Percentiles rank a stretch among this genome's conserved stretches.
These are phyloP conservation scores for Opisthocomus hoazin DNA, from an alignment of 2,113 vertebrate species.

Conservation along the genomic window DNA sequence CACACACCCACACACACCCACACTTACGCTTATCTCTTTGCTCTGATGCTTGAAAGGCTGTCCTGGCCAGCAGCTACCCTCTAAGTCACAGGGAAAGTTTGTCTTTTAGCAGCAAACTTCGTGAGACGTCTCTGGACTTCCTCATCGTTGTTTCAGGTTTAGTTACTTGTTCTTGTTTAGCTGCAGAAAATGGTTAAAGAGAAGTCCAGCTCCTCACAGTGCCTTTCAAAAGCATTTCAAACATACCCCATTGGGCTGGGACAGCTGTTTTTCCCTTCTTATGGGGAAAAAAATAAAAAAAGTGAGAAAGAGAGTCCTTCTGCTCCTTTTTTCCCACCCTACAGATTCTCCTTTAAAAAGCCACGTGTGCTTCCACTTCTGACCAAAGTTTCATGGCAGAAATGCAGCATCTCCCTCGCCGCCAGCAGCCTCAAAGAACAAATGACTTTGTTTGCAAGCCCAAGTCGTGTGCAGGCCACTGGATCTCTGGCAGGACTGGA, in stretches of 20 bases:
- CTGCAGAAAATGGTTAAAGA: neutral
- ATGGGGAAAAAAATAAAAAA: rapidly evolving
- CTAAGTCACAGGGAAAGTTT: neutral
- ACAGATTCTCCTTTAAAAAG: neutral
- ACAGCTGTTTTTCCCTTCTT: neutral
- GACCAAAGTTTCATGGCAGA: neutral
- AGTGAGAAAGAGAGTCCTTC: neutral
- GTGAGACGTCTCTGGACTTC: neutral
- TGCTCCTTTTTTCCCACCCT: neutral
- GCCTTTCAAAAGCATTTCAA: neutral
- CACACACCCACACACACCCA: too few species aligned
- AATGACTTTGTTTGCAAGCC: neutral
- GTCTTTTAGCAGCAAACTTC: neutral
- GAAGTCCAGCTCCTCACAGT: neutral
- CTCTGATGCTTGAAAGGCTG: neutral
- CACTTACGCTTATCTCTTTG: neutral
- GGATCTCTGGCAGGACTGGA: neutral
- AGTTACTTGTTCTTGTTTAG: neutral
- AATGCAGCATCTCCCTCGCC: neutral
- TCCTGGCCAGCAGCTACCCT: neutral
- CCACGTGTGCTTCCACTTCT: neutral
- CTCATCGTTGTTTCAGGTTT: neutral
- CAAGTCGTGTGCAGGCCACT: neutral
- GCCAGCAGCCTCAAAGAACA: neutral
- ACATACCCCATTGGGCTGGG: neutral